Evolutionary conservation across 2,797 vertebrate species (phyloP), one percentile per base, ranked within the genome.

Genomic region (Apogon hyalosoma): DNA sequence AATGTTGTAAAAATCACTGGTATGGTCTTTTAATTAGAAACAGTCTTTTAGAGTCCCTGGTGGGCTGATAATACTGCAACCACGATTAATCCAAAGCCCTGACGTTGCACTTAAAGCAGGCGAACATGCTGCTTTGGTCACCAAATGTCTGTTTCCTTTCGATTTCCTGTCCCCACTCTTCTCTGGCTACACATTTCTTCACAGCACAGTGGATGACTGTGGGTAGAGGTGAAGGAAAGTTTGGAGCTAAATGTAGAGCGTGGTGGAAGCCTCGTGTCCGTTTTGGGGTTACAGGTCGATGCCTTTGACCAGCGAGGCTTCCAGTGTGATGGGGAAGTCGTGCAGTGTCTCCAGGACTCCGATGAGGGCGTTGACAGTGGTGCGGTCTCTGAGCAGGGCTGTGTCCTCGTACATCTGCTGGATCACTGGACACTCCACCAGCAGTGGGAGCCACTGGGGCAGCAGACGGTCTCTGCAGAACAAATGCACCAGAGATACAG

Each of bases 281-380:
- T 14, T 2, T 15, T 2, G 7, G 12, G 69, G 73, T 88, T 95
- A 98, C 73, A 98, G 94, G 42, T 96, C 93, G 33, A 98, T 94
- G 68, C 96, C 96, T 92, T 97, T 98, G 80, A 96, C 92, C 24
- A 98, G 95, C 0, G 96, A 98, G 11, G 96, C 93, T 82, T 98
- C 97, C 53, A 98, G 88, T 38, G 95, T 88, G 51, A 98, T 93
- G 90, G 92, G 91, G 91, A 98, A 98, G 70, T 97, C 94, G 11
- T 96, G 94, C 42, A 98, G 75, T 0, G 95, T 95, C 86, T 96
- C 94, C 39, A 98, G 92, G 45, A 97, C 91, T 3, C 92, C 84
- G 49, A 96, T 94, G 10, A 98, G 95, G 41, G 94, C 85, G 77
- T 90, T 95, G 84, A 97, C 94, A 0, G 93, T 92, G 83, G 93